Conservation (phyloP, 2,888 invertebrate genomes). For the Camptogramma bilineatum region DNA sequence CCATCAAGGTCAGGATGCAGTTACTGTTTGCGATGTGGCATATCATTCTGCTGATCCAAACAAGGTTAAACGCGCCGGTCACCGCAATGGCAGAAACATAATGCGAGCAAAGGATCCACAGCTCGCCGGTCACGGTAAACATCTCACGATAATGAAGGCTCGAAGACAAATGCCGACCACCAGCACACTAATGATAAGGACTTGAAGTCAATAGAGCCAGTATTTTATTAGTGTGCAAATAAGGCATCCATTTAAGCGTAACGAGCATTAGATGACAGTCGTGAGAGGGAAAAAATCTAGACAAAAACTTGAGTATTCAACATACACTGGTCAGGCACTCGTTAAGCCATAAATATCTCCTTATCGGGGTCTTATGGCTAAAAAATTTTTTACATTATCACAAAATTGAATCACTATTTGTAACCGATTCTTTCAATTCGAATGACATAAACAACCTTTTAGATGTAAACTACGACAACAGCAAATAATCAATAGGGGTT, state of each 20-base stretch:
- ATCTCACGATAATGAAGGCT: slow-evolving; percentile 66
- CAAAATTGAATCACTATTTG: not conserved
- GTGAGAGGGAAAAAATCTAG: slow-evolving; percentile 37
- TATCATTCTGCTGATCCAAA: slow-evolving; percentile 67
- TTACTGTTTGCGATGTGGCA: slow-evolving; percentile 64
- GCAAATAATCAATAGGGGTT: slow-evolving; percentile 24
- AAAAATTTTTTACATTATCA: not conserved
- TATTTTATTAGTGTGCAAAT: slow-evolving; percentile 48
- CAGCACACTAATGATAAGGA: slow-evolving; percentile 55
- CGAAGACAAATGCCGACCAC: slow-evolving; percentile 63
- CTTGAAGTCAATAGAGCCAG: slow-evolving; percentile 42
- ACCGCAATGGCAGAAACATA: slow-evolving; percentile 66
- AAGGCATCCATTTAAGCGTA: slow-evolving; percentile 42
- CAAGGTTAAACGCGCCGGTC: slow-evolving; percentile 72
- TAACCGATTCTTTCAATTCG: not conserved
- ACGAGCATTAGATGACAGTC: slow-evolving; percentile 40
- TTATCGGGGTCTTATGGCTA: not conserved
- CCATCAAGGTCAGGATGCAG: slow-evolving; percentile 62
- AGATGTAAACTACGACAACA: not conserved
- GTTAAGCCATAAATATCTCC: slow-evolving; percentile 22
- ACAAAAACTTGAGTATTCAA: slow-evolving; percentile 29
- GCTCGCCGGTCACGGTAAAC: slow-evolving; percentile 75
- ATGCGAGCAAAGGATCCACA: slow-evolving; percentile 61
- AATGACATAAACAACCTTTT: not conserved
- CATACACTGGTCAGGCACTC: slow-evolving; percentile 17